Evolutionary conservation across 2,797 vertebrate species (phyloP).

Genomic region (Chloroceryle inda): DNA sequence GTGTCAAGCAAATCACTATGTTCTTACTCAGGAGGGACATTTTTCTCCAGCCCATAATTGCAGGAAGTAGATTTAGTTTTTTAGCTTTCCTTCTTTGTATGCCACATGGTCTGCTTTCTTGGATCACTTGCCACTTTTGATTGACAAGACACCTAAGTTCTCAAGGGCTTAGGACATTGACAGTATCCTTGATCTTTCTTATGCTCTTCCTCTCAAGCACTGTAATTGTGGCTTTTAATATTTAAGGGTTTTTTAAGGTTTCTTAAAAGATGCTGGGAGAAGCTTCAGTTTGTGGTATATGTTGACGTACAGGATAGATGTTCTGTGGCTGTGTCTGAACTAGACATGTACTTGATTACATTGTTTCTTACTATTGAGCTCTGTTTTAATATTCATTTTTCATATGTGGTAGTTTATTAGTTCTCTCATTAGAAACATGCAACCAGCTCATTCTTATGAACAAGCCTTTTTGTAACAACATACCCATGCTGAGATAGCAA

Average conservation of each 20-base stretch:
- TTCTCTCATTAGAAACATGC: background rate
- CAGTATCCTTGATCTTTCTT: background rate
- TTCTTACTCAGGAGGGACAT: background rate
- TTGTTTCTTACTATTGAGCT: background rate
- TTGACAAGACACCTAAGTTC: background rate
- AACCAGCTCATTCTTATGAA: background rate
- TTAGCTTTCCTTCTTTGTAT: background rate
- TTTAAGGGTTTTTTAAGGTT: background rate
- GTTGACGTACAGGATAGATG: background rate
- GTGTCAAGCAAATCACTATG: background rate
- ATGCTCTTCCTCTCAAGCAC: background rate
- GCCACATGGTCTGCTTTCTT: background rate
- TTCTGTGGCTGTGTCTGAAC: background rate
- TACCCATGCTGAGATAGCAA: background rate
- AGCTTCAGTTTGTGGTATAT: background rate
- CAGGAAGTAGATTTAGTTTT: background rate
- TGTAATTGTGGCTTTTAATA: background rate
- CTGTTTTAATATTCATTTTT: background rate
- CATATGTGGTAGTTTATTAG: background rate
- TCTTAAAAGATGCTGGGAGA: background rate
- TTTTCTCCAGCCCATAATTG: background rate
- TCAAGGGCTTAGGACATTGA: background rate
- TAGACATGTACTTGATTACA: background rate
- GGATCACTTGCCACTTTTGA: background rate
- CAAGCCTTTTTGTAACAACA: background rate